phyloP scores from a whole-genome alignment of 2,797 vertebrate genomes.

The Lithobates sylvaticus region DNA sequence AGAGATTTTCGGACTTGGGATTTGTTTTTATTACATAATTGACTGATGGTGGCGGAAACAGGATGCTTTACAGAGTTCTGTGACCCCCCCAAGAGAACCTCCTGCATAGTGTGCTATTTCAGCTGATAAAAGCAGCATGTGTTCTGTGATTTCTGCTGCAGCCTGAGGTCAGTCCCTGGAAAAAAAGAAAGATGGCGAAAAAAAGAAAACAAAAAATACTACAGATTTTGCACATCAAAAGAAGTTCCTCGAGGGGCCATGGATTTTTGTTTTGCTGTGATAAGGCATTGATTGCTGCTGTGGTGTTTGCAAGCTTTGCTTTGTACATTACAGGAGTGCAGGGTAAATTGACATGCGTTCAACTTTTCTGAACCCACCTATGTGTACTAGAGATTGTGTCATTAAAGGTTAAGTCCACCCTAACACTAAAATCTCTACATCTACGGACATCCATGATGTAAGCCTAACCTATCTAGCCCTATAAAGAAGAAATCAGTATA shows the following conservation, averaged over 20 bases:
- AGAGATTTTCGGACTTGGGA: slow-evolving; percentile 4
- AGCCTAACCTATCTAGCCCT: too few species aligned
- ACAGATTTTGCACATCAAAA: slow-evolving; percentile 39
- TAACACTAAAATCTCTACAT: too few species aligned
- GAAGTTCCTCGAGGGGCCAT: background rate
- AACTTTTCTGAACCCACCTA: too few species aligned
- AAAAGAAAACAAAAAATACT: slow-evolving; percentile 30
- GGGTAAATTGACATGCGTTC: background rate
- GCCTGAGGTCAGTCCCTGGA: slow-evolving; percentile 20
- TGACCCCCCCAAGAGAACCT: slow-evolving; percentile 33
- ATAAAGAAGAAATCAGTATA: too few species aligned
- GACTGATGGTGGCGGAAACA: slow-evolving; percentile 31
- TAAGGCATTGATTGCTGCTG: background rate
- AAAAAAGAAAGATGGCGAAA: slow-evolving; percentile 2
- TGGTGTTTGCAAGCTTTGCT: background rate
- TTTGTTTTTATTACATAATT: slow-evolving; percentile 49
- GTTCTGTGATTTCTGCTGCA: slow-evolving; percentile 31
- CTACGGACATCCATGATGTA: too few species aligned
- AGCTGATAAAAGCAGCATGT: slow-evolving; percentile 59
- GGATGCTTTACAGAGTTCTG: slow-evolving; percentile 30
- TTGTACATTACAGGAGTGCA: background rate
- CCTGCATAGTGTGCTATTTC: slow-evolving; percentile 41
- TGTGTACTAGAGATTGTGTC: too few species aligned
- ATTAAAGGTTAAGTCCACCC: too few species aligned
- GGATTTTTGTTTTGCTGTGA: slow-evolving; percentile 19